Percentiles rank a stretch among this genome's conserved stretches.
Conservation (phyloP, 1,140 invertebrate species). For the Halyomorpha halys region DNA sequence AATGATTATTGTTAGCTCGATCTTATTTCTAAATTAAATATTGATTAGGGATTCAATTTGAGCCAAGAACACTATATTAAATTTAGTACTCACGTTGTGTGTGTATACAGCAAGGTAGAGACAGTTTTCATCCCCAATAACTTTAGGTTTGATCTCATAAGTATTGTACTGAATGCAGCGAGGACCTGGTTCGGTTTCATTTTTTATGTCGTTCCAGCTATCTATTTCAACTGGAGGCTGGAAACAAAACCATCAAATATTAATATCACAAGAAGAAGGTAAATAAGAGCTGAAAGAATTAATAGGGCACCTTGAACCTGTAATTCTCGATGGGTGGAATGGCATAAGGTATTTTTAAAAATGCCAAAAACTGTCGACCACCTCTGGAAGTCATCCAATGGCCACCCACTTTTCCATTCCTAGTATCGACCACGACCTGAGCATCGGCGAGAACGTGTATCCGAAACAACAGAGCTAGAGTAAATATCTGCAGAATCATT, state of each 20-base stretch:
- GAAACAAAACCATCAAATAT: neutral
- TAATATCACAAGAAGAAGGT: too few species aligned
- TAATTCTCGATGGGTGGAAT: too few species aligned
- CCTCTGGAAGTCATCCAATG: too few species aligned
- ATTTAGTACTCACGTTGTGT: constrained; percentile 20
- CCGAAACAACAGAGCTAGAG: too few species aligned
- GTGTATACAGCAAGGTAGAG: constrained; percentile 13
- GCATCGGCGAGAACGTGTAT: too few species aligned
- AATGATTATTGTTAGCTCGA: neutral
- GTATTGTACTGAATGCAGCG: constrained; percentile 1
- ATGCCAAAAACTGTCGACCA: too few species aligned
- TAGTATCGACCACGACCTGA: too few species aligned
- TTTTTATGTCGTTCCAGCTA: constrained; percentile 32
- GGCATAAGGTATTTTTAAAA: too few species aligned
- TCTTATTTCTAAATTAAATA: neutral
- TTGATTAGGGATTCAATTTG: neutral
- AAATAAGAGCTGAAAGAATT: too few species aligned
- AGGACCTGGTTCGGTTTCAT: constrained; percentile 5
- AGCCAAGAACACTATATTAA: neutral
- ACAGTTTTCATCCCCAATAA: constrained; percentile 3
- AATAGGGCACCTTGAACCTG: too few species aligned
- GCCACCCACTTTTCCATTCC: too few species aligned
- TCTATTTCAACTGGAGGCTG: neutral
- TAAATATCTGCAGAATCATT: too few species aligned
- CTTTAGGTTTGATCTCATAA: neutral